Conservation (phyloP, 2,113 vertebrate species). For the Erpornis zantholeuca region DNA sequence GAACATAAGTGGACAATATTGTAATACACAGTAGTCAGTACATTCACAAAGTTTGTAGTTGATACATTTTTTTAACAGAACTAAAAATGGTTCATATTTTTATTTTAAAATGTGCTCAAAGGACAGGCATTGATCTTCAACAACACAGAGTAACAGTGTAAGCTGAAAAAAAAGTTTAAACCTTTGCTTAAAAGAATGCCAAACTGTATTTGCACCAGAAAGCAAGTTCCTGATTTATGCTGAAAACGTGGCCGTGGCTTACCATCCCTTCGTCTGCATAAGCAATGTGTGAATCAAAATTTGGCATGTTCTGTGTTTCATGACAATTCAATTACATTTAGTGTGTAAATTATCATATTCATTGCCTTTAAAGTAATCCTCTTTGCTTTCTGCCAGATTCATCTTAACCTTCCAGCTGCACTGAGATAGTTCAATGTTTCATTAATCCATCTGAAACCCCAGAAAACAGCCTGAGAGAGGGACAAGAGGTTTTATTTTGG, state of each 20-base stretch:
- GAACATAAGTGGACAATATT: neutral
- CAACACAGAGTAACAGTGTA: neutral
- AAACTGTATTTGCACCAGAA: neutral
- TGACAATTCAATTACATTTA: constrained; percentile 30
- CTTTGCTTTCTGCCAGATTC: constrained; percentile 18
- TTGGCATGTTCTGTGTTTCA: neutral
- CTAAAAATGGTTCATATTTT: neutral
- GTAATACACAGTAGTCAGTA: neutral
- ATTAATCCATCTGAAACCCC: neutral
- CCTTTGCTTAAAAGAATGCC: neutral
- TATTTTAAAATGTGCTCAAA: neutral
- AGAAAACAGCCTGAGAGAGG: neutral
- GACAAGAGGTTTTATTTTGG: neutral
- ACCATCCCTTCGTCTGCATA: neutral
- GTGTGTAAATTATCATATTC: constrained; percentile 32
- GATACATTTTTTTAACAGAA: neutral
- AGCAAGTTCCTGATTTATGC: neutral
- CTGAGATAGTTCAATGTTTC: neutral
- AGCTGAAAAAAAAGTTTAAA: neutral
- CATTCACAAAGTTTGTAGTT: accelerated
- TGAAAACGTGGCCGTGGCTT: neutral
- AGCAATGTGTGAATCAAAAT: neutral
- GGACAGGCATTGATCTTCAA: neutral
- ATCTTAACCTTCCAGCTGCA: neutral
- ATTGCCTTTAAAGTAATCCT: constrained; percentile 35